Conservation (phyloP, 2,797 vertebrate species). For the Spinus olivaceus region DNA sequence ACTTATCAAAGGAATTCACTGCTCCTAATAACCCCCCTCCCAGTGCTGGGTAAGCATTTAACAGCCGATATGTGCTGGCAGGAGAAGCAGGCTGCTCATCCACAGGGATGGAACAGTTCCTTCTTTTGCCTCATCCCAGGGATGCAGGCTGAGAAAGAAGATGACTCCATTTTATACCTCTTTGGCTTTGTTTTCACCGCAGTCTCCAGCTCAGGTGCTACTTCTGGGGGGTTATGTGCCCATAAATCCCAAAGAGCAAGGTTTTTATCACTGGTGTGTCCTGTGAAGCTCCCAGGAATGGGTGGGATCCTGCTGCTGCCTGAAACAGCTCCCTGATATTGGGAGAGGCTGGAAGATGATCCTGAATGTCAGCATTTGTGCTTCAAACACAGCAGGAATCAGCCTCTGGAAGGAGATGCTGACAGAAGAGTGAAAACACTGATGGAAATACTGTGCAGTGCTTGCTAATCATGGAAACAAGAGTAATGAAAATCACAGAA, state of each 20-base stretch:
- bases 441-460: rapidly evolving
- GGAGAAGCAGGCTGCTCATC: neutral
- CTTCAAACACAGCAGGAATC: neutral
- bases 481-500: neutral
- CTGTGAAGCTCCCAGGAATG: neutral
- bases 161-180: neutral
- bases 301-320: neutral
- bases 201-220: neutral
- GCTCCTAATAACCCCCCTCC: neutral
- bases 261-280: neutral
- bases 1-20: neutral
- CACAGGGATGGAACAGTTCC: neutral
- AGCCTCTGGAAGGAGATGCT: neutral
- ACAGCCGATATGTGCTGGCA: neutral
- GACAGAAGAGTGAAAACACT: neutral
- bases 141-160: neutral
- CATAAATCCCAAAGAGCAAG: neutral
- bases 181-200: neutral
- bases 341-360: neutral
- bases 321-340: neutral
- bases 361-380: neutral
- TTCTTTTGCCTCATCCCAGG: neutral
- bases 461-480: neutral
- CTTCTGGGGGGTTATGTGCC: neutral
- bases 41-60: neutral